A percentile compares a stretch with the other conserved stretches of the same genome.
Conservation (phyloP, 1,140 invertebrate species). For the Probaryconus sp. region DNA sequence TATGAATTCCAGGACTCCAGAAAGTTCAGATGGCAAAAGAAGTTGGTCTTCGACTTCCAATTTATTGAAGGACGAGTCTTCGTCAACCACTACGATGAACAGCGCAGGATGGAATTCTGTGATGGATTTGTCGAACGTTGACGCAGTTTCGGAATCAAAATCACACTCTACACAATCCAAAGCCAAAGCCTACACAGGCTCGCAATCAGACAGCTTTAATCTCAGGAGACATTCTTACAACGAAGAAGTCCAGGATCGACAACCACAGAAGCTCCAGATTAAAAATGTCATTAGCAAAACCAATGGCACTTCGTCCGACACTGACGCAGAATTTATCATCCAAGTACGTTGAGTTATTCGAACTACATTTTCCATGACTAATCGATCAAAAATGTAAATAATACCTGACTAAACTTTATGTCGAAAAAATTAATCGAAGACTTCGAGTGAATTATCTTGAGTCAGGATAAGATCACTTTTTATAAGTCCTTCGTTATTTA, state of each 20-base stretch:
- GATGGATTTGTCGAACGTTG: slow-evolving; percentile 57
- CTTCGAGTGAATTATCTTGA: no score
- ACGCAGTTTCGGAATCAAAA: slow-evolving; percentile 12
- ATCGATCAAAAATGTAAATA: no score
- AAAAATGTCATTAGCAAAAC: slow-evolving; percentile 74
- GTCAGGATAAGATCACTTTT: no score
- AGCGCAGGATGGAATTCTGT: slow-evolving; percentile 65
- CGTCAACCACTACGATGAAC: slow-evolving; percentile 43
- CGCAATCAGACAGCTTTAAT: slow-evolving; percentile 63
- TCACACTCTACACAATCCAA: slow-evolving; percentile 19
- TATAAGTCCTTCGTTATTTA: no score
- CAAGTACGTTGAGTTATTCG: slow-evolving; percentile 63
- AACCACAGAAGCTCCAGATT: slow-evolving; percentile 72
- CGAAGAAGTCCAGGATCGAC: slow-evolving; percentile 54
- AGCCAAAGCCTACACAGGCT: slow-evolving; percentile 63
- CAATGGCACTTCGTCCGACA: slow-evolving; percentile 66
- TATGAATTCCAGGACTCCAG: slow-evolving; percentile 50
- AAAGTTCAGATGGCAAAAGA: slow-evolving; percentile 65
- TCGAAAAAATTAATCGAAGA: neutral
- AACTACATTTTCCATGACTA: neutral
- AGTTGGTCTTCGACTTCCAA: slow-evolving; percentile 80
- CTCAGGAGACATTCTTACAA: slow-evolving; percentile 64
- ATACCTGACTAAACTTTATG: no score
- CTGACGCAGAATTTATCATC: slow-evolving; percentile 75
- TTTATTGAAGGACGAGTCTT: slow-evolving; percentile 73